Evolutionary conservation across 2,113 vertebrate genomes (phyloP).

Genomic region (Smithornis capensis): DNA sequence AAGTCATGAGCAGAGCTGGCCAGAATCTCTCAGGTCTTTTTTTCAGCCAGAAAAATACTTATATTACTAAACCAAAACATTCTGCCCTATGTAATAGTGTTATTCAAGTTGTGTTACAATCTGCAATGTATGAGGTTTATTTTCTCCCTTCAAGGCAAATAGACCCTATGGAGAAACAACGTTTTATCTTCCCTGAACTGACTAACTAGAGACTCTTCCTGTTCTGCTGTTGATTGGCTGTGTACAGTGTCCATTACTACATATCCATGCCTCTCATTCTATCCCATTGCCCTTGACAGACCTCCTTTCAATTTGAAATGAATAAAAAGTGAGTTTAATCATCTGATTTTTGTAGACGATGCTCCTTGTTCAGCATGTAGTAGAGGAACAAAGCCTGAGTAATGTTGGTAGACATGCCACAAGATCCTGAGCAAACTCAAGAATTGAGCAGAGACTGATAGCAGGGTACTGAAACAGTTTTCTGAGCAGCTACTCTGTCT

Average conservation of each 20-base stretch:
- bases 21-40: background rate
- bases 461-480: background rate
- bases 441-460: background rate
- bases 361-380: background rate
- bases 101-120: background rate
- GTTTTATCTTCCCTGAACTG: background rate
- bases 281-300: background rate
- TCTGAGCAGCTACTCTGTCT: background rate
- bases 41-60: slow-evolving; percentile 2
- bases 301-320: background rate
- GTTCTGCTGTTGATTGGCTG: background rate
- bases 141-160: background rate
- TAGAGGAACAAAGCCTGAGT: background rate
- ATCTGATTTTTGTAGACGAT: background rate
- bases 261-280: background rate
- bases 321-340: background rate
- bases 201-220: background rate
- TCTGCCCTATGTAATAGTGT: background rate
- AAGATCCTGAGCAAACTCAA: background rate
- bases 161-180: background rate
- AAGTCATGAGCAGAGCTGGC: background rate
- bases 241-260: background rate
- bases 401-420: background rate
- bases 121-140: background rate
- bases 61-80: background rate